phyloP scores from a whole-genome alignment of 2,888 invertebrate genomes.

The Odontocolon sp. region DNA sequence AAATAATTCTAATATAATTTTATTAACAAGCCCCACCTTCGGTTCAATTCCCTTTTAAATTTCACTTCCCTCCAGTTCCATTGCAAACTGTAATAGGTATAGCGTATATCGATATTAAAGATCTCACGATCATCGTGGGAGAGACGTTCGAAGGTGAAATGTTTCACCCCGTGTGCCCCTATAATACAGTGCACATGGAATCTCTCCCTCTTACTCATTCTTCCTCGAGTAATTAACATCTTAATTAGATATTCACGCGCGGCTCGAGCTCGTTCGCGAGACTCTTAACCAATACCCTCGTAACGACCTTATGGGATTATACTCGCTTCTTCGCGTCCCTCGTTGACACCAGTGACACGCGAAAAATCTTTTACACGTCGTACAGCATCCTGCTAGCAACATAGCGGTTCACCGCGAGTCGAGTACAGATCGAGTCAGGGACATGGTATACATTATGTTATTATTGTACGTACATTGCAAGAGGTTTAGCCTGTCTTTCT shows the following conservation, averaged over 20 bases:
- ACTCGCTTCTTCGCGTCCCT: constrained; percentile 38
- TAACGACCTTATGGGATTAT: constrained; percentile 40
- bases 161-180: constrained; percentile 24
- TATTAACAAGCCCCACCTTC: no score
- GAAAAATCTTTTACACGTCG: constrained; percentile 48
- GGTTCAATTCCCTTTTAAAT: no score
- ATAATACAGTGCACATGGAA: not conserved
- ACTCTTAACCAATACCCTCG: constrained; percentile 35
- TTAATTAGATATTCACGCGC: constrained; percentile 77
- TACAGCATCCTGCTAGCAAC: constrained; percentile 3
- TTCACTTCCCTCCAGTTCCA: not conserved
- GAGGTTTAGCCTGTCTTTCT: not conserved
- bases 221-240: constrained; percentile 75
- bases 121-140: constrained; percentile 55
- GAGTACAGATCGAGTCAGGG: not conserved
- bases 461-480: not conserved
- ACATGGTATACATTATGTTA: no score
- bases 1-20: no score
- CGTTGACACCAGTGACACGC: constrained; percentile 56
- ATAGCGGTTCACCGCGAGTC: not conserved
- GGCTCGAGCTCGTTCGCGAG: constrained; percentile 38
- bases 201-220: constrained; percentile 47
- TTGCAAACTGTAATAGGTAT: not conserved
- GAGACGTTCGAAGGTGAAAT: constrained; percentile 44
- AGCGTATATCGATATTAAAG: constrained; percentile 51